These are phyloP conservation scores for Sipha flava DNA, from an alignment of 1,140 invertebrate genomes.

Conservation along the genomic window DNA sequence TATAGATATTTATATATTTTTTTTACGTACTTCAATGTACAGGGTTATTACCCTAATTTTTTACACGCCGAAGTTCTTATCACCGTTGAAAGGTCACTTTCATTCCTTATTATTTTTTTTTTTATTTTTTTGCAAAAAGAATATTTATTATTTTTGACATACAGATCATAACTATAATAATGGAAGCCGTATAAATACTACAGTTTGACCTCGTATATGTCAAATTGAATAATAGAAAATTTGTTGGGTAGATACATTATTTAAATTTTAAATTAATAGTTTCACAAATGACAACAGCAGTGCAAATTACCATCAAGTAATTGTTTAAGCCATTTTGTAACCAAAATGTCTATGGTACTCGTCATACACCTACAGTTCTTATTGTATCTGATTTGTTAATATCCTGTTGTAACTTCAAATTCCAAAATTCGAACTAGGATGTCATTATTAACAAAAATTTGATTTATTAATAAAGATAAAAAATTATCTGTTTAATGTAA, in stretches of 20 bases:
- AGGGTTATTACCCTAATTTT: background rate
- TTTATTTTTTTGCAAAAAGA: background rate
- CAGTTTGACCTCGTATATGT: background rate
- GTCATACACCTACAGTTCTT: no score
- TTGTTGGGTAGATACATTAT: background rate
- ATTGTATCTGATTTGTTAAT: no score
- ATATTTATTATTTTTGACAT: background rate
- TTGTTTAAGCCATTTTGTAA: no score
- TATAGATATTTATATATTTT: no score
- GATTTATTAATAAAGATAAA: no score
- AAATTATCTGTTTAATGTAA: no score
- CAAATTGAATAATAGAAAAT: background rate
- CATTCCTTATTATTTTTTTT: background rate
- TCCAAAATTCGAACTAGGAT: no score
- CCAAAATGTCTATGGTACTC: no score
- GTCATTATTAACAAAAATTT: no score
- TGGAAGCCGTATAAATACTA: background rate
- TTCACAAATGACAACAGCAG: background rate
- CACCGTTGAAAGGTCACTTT: background rate
- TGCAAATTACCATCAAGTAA: background rate
- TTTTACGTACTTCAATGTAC: no score
- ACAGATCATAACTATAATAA: background rate
- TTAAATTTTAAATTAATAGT: slow-evolving; percentile 6
- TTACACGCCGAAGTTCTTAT: background rate
- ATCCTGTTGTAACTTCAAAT: no score